Percentiles rank a stretch among this genome's conserved stretches.
Evolutionary conservation across 2,797 vertebrate genomes (phyloP).

Genomic region (Macrochelys suwanniensis): DNA sequence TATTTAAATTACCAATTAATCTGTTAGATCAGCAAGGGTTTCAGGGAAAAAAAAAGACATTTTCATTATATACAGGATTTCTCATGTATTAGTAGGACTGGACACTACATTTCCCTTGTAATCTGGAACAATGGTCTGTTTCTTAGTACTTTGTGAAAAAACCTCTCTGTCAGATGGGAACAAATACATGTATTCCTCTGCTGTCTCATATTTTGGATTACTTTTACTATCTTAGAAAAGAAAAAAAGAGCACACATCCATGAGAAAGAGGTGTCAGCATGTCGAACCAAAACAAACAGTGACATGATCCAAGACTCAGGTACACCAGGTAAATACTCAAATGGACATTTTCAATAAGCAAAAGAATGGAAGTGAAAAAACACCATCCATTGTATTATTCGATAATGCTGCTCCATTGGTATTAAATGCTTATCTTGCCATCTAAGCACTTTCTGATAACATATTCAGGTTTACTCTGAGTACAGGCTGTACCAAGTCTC

Average conservation of each 20-base stretch:
- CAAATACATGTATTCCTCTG: background rate
- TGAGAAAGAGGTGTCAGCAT: constrained; percentile 53
- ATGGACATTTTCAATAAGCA: constrained; percentile 62
- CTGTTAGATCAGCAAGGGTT: background rate
- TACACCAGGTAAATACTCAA: constrained; percentile 67
- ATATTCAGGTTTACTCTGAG: constrained; percentile 65
- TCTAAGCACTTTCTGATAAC: constrained; percentile 63
- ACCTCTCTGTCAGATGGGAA: constrained; percentile 43
- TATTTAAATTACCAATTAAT: background rate
- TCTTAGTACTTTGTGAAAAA: constrained; percentile 36
- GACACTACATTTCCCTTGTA: constrained; percentile 4
- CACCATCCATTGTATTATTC: constrained; percentile 65
- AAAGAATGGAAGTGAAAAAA: constrained; percentile 68
- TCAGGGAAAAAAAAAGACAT: background rate
- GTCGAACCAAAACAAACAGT: constrained; percentile 52
- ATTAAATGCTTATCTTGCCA: constrained; percentile 75
- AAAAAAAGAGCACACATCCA: background rate
- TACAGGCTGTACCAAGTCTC: constrained; percentile 75
- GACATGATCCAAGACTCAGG: constrained; percentile 53
- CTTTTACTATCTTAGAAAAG: background rate
- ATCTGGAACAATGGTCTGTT: constrained; percentile 43
- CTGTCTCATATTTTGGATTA: constrained; percentile 31
- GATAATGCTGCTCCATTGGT: constrained; percentile 61
- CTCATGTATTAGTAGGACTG: constrained; percentile 18
- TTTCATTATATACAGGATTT: constrained; percentile 16